Conservation (phyloP, 2,797 vertebrate genomes). For the Anguilla pacifica region DNA sequence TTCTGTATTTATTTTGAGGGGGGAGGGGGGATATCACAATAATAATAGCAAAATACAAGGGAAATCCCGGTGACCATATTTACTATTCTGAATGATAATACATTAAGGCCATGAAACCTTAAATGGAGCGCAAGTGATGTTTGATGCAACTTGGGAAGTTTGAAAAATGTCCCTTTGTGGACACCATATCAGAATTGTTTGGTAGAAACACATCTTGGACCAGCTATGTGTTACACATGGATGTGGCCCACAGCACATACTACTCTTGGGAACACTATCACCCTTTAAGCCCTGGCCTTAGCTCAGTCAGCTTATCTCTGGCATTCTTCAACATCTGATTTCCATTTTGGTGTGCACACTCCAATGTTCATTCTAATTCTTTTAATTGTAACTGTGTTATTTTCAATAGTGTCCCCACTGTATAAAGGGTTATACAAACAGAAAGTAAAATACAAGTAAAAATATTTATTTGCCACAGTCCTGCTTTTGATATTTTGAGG, state of each 20-base stretch:
- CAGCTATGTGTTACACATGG: neutral
- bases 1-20: neutral
- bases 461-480: too few species aligned
- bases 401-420: too few species aligned
- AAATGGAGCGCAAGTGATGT: neutral
- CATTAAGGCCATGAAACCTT: neutral
- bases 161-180: neutral
- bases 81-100: neutral
- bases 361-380: too few species aligned
- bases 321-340: neutral
- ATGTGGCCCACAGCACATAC: neutral
- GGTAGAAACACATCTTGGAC: neutral
- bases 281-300: neutral
- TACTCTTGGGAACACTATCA: neutral
- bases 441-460: too few species aligned
- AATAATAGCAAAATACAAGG: neutral
- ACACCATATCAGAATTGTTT: too few species aligned
- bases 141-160: neutral
- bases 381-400: too few species aligned
- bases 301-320: neutral
- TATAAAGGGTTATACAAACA: too few species aligned
- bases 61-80: neutral
- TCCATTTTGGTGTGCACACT: too few species aligned
- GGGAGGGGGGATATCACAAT: neutral
- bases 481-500: too few species aligned